Base-by-base conservation (phyloP, 2,113 vertebrate species). In the Ondatra zibethicus region DNA sequence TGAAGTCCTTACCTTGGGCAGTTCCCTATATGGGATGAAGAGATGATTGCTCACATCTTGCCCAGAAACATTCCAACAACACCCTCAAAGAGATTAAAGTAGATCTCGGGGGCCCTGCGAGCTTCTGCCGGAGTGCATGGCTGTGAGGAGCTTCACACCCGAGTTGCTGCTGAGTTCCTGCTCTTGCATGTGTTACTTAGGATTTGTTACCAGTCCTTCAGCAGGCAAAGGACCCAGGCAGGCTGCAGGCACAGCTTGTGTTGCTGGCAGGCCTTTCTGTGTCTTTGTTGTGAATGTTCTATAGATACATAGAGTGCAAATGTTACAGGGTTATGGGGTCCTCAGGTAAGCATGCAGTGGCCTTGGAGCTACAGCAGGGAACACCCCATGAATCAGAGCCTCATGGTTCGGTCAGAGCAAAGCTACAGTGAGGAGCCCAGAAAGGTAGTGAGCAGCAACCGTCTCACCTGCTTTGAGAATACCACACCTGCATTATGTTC, bases 101-200 rank as follows among this genome's bases (percentile, higher is more conserved):
- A 42, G 73, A 65, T 70, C 39, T 58, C 0, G 0, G 0, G 65
- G 65, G 39, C 68, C 10, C 5, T 4, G 6, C 4, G 31, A 80
- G 61, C 21, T 66, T 73, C n/a, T 17, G 33, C 17, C 31, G 21
- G 21, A 47, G 47, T 3, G 21, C 7, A 21, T 17, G 50, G 27
- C 8, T 29, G 3, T 39, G 2, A 12, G 33, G 13, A 55, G 7
- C 7, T 25, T 39, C 23, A 39, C 23, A 14, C 68, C 25, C 31
- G 36, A 31, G 36, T 17, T 73, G 68, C 7, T 55, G 42, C 19
- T 36, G 8, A 77, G 76, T 4, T 31, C 36, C 33, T 42, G 23
- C 36, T n/a, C 31, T 39, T 16, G 12, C 13, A 27, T 0, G 33
- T 72, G 7, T 52, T n/a, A 36, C 7, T n/a, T 14, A 68, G 1